Evolutionary conservation across 2,797 vertebrate genomes (phyloP), one percentile per base, ranked within the genome.

Genomic region (Emys orbicularis): DNA sequence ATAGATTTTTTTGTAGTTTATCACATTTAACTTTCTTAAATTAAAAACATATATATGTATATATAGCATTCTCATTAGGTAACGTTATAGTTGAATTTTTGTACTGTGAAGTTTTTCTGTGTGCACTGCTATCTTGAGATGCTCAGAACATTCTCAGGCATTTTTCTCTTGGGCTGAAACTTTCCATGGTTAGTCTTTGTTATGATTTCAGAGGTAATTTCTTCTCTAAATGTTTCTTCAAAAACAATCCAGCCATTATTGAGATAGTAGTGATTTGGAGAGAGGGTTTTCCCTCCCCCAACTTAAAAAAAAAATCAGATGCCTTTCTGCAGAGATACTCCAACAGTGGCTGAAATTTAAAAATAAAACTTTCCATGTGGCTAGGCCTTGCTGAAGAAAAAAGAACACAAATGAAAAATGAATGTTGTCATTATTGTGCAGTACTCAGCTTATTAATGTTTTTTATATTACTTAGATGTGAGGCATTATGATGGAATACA

Each of bases 111-210:
- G 44, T 15, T 54, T 89, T 85, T 89, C n/a, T 50, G 65, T 23
- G 72, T 83, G n/a, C 9, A 72, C 79, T 89, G 44, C 18, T 31
- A 27, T 54, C 79, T 88, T 27, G n/a, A 37, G 37, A 72, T 72
- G 37, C 52, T 81, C 52, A 81, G 74, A 54, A 77, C 7, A 3
- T 90, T 79, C 61, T n/a, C 82, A 72, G 59, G 52, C 72, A 57
- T 72, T 79, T 61, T 86, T 25, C 56, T 83, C 52, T 52, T 56
- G 54, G 91, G 44, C 56, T 92, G 50, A 89, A 83, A 41, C 86
- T 89, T 81, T 94, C 93, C 68, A 11, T 85, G 47, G 56, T 77
- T 89, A 89, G 79, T 88, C 90, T 56, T 68, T 53, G 44, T 83
- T 89, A 86, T 94, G 90, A 80, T 49, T 90, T 95, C 85, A 47